Evolutionary conservation across 2,113 vertebrate species (phyloP), one percentile per base, ranked within the genome.

Genomic region (Austrofundulus limnaeus): DNA sequence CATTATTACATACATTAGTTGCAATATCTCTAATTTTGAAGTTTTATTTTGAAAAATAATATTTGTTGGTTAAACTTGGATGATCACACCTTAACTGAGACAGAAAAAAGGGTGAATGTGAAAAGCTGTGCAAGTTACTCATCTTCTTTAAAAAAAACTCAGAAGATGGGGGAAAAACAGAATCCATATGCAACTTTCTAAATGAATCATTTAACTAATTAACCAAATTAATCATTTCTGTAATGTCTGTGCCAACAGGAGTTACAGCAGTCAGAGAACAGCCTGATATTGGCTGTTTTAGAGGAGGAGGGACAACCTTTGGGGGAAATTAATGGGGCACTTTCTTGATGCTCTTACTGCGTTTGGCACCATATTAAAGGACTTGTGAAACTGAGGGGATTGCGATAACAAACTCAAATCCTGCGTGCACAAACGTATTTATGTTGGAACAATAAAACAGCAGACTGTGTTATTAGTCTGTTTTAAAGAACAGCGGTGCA

Each of bases 191-290:
- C 54, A 11, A 50, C 6, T 24, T 38, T 49, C 19, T n/a, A 53
- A 64, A 72, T 62, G 14, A 63, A 69, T 63, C 39, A 70, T 45
- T 75, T 19, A 50, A 55, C 55, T 62, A 61, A 84, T 78, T 78
- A 75, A 63, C 57, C 16, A 64, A 28, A 72, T 71, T 23, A 69
- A 72, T 78, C 28, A 66, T 48, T 70, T 43, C 52, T 61, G 70
- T 70, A 47, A 76, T 76, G 34, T 59, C 7, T 15, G 15, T 49
- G 61, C 53, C 66, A 64, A 55, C 39, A n/a, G 49, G 48, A 81
- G 50, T 64, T 52, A 71, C 39, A 46, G 47, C 61, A 61, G 70
- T 71, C 53, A 74, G 38, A 58, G 53, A 58, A 70, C 52, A 25
- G 41, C 49, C 50, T 54, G 49, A 67, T 25, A 58, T 12, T 47